Evolutionary conservation across 2,113 vertebrate species (phyloP).

Genomic region (Seriola aureovittata): DNA sequence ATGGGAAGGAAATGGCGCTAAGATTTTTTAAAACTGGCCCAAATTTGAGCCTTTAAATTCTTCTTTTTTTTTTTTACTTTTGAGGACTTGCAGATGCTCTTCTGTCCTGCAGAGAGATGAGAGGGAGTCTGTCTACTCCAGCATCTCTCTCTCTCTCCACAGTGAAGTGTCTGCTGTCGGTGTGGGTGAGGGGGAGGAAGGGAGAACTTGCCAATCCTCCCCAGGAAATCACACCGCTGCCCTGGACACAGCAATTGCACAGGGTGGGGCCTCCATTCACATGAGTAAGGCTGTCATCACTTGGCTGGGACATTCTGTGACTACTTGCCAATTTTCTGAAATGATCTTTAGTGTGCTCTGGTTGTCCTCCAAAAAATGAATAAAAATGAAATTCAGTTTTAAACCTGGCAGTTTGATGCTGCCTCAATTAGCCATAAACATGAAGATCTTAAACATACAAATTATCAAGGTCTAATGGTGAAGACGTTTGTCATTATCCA

Average conservation of each 20-base stretch:
- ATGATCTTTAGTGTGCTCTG: too few species aligned
- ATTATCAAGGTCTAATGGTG: too few species aligned
- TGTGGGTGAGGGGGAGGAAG: constrained; percentile 82
- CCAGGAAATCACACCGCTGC: constrained; percentile 85
- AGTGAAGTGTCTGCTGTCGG: constrained; percentile 70
- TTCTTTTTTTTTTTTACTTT: too few species aligned
- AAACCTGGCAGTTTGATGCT: too few species aligned
- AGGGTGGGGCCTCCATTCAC: constrained; percentile 66
- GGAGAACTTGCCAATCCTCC: constrained; percentile 62
- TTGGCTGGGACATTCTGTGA: constrained; percentile 43
- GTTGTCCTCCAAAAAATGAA: too few species aligned
- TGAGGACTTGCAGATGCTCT: constrained; percentile 17
- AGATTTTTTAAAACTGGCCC: neutral
- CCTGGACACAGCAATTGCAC: constrained; percentile 48
- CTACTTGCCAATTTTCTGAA: neutral
- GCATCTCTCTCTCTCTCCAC: constrained; percentile 59
- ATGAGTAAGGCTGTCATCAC: constrained; percentile 89
- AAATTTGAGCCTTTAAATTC: neutral
- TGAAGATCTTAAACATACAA: too few species aligned
- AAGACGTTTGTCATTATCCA: too few species aligned
- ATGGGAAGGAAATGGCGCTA: neutral
- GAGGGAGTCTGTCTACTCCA: constrained; percentile 46
- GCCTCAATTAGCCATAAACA: too few species aligned
- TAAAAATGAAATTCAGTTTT: too few species aligned
- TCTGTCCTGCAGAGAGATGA: constrained; percentile 76